A percentile compares a stretch with the other conserved stretches of the same genome.
phyloP scores from a whole-genome alignment of 2,888 invertebrate species.

The Xylophagus ater region DNA sequence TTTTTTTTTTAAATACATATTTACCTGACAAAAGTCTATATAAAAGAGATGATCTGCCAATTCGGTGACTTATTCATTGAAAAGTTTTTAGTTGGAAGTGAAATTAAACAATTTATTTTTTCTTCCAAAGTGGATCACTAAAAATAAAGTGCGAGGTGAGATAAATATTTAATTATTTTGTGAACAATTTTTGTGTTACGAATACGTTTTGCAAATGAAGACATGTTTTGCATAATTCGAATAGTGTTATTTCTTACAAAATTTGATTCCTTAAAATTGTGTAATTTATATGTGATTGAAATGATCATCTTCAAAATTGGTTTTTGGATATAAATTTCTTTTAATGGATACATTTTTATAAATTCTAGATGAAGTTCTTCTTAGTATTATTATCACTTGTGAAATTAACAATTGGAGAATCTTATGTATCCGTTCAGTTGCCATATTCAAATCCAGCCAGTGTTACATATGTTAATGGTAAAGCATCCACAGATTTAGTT shows the following conservation, averaged over 20 bases:
- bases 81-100: conserved; percentile 2
- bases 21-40: conserved; percentile 8
- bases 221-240: background rate
- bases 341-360: background rate
- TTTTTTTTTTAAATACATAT: background rate
- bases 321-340: background rate
- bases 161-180: background rate
- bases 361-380: conserved; percentile 4
- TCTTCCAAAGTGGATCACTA: conserved; percentile 9
- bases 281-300: background rate
- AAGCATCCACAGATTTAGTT: conserved; percentile 28
- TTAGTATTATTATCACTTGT: background rate
- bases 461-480: conserved; percentile 41
- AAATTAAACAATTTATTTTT: too few species aligned
- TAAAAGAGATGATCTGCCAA: conserved; percentile 5
- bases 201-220: background rate
- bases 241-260: background rate
- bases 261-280: background rate
- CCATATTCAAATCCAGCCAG: conserved; percentile 45
- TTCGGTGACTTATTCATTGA: conserved; percentile 6
- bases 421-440: conserved; percentile 28
- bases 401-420: conserved; percentile 17
- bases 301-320: background rate
- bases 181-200: conserved; percentile 1
- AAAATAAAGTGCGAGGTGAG: conserved; percentile 5